Conservation (phyloP, 64 coral and sea anemone genomes). For the Orbicella faveolata region DNA sequence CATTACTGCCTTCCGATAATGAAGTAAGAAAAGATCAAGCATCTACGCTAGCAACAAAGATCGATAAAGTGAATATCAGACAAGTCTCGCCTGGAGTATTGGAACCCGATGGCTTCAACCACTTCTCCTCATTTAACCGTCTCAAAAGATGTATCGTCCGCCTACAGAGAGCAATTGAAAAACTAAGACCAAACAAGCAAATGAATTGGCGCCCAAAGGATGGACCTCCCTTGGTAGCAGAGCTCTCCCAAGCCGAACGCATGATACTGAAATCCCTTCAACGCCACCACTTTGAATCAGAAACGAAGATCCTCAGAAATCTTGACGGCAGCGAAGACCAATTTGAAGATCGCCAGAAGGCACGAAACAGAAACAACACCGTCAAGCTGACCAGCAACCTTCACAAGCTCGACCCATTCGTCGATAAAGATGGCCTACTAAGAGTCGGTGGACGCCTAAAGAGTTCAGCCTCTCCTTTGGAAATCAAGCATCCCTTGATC, state of each 20-base stretch:
- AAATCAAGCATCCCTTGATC: constrained; percentile 49
- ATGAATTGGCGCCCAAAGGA: constrained; percentile 67
- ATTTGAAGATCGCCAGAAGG: constrained; percentile 24
- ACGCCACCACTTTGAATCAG: background rate
- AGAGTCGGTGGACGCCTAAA: constrained; percentile 57
- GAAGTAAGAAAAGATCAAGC: constrained; percentile 37
- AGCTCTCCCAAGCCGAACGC: constrained; percentile 33
- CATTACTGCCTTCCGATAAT: background rate
- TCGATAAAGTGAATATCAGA: background rate
- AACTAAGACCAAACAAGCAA: constrained; percentile 43
- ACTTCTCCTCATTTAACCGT: constrained; percentile 48
- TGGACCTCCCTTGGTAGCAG: constrained; percentile 40
- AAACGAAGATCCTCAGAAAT: constrained; percentile 27
- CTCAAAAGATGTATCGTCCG: constrained; percentile 35
- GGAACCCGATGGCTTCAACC: constrained; percentile 33
- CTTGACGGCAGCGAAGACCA: constrained; percentile 56
- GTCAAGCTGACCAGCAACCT: constrained; percentile 33
- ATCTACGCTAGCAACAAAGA: background rate
- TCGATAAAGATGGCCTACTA: constrained; percentile 54
- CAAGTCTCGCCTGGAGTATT: background rate
- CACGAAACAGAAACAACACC: constrained; percentile 20
- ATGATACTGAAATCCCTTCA: constrained; percentile 26
- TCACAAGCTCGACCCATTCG: constrained; percentile 52
- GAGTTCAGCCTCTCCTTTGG: background rate
- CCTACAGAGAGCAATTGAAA: constrained; percentile 69